Percentiles rank a stretch among this genome's conserved stretches.
phyloP scores from a whole-genome alignment of 2,113 vertebrate genomes.

The Crotalus viridis region DNA sequence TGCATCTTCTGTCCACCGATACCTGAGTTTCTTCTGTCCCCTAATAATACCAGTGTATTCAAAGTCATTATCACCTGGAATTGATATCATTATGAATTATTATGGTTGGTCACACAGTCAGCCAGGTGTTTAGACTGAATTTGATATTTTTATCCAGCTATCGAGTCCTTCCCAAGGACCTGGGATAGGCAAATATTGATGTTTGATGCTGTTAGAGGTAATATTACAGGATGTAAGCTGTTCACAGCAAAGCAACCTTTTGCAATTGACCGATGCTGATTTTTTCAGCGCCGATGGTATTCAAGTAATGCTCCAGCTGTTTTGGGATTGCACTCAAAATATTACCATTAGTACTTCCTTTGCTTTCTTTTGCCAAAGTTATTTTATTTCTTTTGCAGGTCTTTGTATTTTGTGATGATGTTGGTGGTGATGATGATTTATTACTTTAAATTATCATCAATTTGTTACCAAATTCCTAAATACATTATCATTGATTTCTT shows the following conservation, averaged over 20 bases:
- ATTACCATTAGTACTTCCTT: not conserved
- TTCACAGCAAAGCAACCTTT: not conserved
- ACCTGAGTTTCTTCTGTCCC: not conserved
- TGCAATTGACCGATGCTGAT: not conserved
- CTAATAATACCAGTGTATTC: not conserved
- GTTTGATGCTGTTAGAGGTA: not conserved
- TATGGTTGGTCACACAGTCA: not conserved
- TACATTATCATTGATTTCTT: not conserved
- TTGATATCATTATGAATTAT: not conserved
- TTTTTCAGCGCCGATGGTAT: not conserved
- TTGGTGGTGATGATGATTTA: not conserved
- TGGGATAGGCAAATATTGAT: not conserved
- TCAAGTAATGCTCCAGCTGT: not conserved
- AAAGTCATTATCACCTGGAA: not conserved
- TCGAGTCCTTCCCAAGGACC: not conserved
- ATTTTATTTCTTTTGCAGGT: not conserved
- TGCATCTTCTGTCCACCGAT: not conserved
- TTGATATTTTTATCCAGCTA: not conserved
- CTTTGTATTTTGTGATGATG: not conserved
- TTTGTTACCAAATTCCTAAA: not conserved
- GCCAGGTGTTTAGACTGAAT: not conserved
- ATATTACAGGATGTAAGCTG: not conserved
- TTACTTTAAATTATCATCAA: not conserved
- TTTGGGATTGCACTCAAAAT: not conserved
- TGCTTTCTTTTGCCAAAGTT: not conserved